Evolutionary conservation across 2,113 vertebrate genomes (phyloP).

Genomic region (Oryzias celebensis): DNA sequence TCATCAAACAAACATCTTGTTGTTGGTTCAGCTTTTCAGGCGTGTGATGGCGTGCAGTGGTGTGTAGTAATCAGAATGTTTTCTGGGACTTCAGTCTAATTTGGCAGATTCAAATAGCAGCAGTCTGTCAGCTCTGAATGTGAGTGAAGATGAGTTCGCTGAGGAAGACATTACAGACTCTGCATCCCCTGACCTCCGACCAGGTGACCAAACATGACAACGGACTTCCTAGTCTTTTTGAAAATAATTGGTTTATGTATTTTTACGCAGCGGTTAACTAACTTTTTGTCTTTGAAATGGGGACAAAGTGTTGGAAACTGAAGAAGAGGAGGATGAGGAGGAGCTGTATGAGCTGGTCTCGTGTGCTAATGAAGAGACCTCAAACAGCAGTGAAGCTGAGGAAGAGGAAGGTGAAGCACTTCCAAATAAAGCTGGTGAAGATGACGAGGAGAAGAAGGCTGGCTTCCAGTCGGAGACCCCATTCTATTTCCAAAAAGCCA

Average conservation of each 20-base stretch:
- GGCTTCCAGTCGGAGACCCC: constrained; percentile 18
- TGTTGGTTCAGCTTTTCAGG: not conserved
- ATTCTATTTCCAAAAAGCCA: constrained; percentile 33
- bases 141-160: constrained; percentile 61
- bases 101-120: constrained; percentile 62
- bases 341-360: constrained; percentile 66
- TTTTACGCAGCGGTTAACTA: too few species aligned
- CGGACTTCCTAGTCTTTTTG: too few species aligned
- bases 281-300: constrained; percentile 14
- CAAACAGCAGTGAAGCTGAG: constrained; percentile 39
- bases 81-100: constrained; percentile 41
- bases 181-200: constrained; percentile 30
- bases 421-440: constrained; percentile 5
- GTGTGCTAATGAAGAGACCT: constrained; percentile 15
- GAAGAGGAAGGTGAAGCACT: constrained; percentile 13
- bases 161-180: constrained; percentile 45
- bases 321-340: constrained; percentile 54
- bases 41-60: not conserved
- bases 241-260: too few species aligned
- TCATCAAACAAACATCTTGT: not conserved
- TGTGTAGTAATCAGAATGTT: not conserved
- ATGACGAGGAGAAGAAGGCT: constrained; percentile 4
- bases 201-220: constrained; percentile 40
- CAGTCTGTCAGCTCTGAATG: constrained; percentile 55
- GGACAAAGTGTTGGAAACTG: constrained; percentile 6